Evolutionary conservation across 2,888 invertebrate species (phyloP).

Genomic region (Melieria picta): DNA sequence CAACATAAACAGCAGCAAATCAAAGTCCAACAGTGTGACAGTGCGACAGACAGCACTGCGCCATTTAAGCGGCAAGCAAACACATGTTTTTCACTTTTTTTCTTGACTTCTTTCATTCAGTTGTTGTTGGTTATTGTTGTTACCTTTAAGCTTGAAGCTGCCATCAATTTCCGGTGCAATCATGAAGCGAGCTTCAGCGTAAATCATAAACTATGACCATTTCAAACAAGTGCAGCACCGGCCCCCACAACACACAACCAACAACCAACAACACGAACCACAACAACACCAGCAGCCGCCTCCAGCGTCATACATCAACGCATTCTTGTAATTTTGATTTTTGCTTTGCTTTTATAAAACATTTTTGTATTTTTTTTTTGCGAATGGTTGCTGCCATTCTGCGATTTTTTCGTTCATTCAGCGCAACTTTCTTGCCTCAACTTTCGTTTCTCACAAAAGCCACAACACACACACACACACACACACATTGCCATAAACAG

Average conservation of each 20-base stretch:
- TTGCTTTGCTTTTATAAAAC: not conserved
- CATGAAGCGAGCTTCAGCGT: not conserved
- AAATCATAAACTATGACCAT: not conserved
- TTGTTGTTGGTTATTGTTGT: not conserved
- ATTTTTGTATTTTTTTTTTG: constrained; percentile 11
- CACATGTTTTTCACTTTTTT: not conserved
- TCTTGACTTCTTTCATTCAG: not conserved
- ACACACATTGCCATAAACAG: too few species aligned
- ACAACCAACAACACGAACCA: too few species aligned
- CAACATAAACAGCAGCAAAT: too few species aligned
- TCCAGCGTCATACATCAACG: not conserved
- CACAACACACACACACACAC: not conserved
- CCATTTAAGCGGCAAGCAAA: not conserved
- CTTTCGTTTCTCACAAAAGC: constrained; percentile 7
- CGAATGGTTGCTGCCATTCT: too few species aligned
- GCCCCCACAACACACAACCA: too few species aligned
- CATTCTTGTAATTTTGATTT: not conserved
- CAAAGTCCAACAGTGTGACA: too few species aligned
- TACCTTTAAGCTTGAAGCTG: not conserved
- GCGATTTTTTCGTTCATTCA: too few species aligned
- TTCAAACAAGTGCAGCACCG: too few species aligned
- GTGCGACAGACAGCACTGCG: too few species aligned
- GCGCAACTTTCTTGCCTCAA: not conserved
- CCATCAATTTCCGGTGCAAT: constrained; percentile 1
- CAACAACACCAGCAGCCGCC: too few species aligned